These are phyloP conservation scores for Choreutis nemorana DNA, from an alignment of 2,888 invertebrate genomes.

Conservation along the genomic window DNA sequence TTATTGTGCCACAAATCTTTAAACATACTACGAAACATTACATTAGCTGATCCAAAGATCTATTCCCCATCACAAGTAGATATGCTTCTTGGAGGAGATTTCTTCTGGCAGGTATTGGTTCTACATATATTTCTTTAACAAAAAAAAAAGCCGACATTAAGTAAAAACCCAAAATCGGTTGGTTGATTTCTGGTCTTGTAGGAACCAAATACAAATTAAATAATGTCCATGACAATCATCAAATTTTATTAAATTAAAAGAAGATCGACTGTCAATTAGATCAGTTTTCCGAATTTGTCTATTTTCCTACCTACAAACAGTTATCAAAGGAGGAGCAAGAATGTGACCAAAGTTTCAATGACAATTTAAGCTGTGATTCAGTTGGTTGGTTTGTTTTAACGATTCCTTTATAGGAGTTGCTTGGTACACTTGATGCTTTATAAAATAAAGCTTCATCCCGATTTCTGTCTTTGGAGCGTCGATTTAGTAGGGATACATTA, in stretches of 20 bases:
- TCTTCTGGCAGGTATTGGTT: constrained; percentile 7
- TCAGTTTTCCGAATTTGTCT: constrained; percentile 14
- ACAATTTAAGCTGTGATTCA: constrained; percentile 7
- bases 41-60: constrained; percentile 8
- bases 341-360: constrained; percentile 11
- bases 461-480: constrained; percentile 10
- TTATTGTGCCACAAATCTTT: constrained; percentile 5
- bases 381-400: constrained; percentile 14
- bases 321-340: constrained; percentile 9
- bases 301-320: constrained; percentile 7
- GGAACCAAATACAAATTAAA: neutral
- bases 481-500: constrained; percentile 4
- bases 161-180: neutral
- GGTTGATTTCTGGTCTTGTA: neutral
- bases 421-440: constrained; percentile 12
- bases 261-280: neutral
- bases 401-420: constrained; percentile 11
- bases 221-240: neutral
- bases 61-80: constrained; percentile 5
- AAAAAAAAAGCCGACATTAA: too few relatives aligned
- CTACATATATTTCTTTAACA: neutral
- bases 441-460: constrained; percentile 11
- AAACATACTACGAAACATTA: constrained; percentile 6
- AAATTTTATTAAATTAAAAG: neutral
- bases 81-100: constrained; percentile 8